A percentile compares a stretch with the other conserved stretches of the same genome.
phyloP scores from a whole-genome alignment of 2,888 invertebrate species.

The Stegophylla sp. region DNA sequence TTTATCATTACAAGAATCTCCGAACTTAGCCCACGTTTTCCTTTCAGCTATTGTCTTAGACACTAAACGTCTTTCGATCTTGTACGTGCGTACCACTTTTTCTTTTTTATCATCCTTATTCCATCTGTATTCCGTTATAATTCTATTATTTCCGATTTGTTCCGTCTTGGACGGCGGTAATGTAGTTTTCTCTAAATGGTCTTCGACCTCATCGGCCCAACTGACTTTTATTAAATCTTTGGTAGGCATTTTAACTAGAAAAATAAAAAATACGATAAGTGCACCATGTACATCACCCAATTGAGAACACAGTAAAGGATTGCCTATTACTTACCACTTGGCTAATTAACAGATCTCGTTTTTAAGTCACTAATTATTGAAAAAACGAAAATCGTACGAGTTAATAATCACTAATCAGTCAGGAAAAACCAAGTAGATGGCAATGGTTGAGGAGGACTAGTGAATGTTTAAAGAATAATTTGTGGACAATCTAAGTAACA shows the following conservation, averaged over 20 bases:
- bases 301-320: neutral
- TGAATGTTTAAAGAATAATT: neutral
- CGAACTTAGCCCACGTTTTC: constrained; percentile 96
- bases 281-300: too few species aligned
- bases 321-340: neutral
- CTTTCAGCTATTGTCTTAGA: constrained; percentile 91
- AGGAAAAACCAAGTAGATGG: too few species aligned
- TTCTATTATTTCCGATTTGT: constrained; percentile 84
- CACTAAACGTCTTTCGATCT: constrained; percentile 87
- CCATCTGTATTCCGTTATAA: constrained; percentile 89
- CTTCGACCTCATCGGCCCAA: constrained; percentile 96
- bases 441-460: too few species aligned
- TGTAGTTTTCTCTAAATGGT: constrained; percentile 70
- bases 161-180: constrained; percentile 75
- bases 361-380: too few species aligned
- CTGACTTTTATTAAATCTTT: constrained; percentile 74
- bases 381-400: too few species aligned
- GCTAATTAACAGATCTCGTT: too few species aligned
- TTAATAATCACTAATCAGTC: too few species aligned
- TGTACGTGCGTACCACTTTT: constrained; percentile 85
- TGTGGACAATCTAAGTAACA: too few species aligned
- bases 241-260: constrained; percentile 43
- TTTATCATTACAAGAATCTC: constrained; percentile 86
- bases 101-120: constrained; percentile 91
- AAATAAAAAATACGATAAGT: neutral